phyloP scores from a whole-genome alignment of 2,113 vertebrate species.

The Etia nguti region DNA sequence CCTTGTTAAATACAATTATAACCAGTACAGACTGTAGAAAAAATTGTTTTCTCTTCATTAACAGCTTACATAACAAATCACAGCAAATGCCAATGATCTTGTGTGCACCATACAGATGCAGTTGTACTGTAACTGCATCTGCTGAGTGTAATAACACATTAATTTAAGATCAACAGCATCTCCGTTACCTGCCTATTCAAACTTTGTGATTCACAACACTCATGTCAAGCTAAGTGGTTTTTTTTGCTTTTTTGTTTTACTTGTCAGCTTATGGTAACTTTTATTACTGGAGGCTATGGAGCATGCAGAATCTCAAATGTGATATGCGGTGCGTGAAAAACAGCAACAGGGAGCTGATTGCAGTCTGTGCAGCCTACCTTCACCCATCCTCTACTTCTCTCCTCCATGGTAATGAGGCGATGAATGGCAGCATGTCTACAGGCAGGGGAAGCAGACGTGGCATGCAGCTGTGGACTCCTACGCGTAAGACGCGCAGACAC shows the following conservation, averaged over 20 bases:
- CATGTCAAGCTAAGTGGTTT: neutral
- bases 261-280: conserved; percentile 7
- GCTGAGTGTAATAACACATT: neutral
- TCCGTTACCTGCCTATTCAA: neutral
- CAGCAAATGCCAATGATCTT: neutral
- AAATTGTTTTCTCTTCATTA: neutral
- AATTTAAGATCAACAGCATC: neutral
- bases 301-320: conserved; percentile 14
- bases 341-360: conserved; percentile 54
- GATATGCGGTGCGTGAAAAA: conserved; percentile 13
- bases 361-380: conserved; percentile 50
- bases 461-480: conserved; percentile 62
- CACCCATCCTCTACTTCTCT: conserved; percentile 47
- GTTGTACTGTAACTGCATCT: neutral
- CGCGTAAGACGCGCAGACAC: conserved; percentile 12
- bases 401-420: conserved; percentile 62
- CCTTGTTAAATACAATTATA: neutral
- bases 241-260: neutral
- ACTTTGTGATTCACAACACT: neutral
- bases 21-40: neutral
- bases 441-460: conserved; percentile 54
- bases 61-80: neutral
- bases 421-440: conserved; percentile 67
- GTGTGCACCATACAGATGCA: neutral
- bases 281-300: neutral